Base-by-base conservation (phyloP, 2,888 invertebrate genomes). In the Epiblema foenella region DNA sequence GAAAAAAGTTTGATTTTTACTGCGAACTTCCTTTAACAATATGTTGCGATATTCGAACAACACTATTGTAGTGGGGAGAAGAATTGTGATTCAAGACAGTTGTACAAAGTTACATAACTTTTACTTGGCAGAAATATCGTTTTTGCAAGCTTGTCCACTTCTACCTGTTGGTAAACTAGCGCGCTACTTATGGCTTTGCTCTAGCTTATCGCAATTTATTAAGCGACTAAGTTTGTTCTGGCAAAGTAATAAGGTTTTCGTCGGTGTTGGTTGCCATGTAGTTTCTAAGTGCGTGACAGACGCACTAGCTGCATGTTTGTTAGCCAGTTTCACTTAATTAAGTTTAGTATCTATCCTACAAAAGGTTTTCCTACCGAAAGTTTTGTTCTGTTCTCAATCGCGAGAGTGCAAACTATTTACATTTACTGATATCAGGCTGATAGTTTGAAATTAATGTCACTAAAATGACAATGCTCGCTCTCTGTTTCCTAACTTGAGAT, bases 261-360 rank as follows among this genome's bases (percentile, higher is more conserved):
- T 76, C 72, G 75, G 75, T 77, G 78, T 77, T 74, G 76, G 76
- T 74, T 75, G 69, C 64, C 64, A 68, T 72, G 72, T 79, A 81
- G 84, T 85, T 87, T 86, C 86, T 88, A 89, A 88, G 89, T 24
- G 24, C 24, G n/a, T n/a, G n/a, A n/a, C n/a, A n/a, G n/a, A n/a
- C n/a, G n/a, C n/a, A n/a, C n/a, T n/a, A n/a, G n/a, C n/a, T n/a
- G n/a, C n/a, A n/a, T n/a, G n/a, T n/a, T n/a, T n/a, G n/a, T n/a
- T n/a, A n/a, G n/a, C n/a, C n/a, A n/a, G n/a, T n/a, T n/a, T n/a
- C n/a, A n/a, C n/a, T n/a, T n/a, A n/a, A n/a, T n/a, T n/a, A n/a
- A n/a, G n/a, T n/a, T n/a, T n/a, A n/a, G n/a, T n/a, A n/a, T n/a
- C n/a, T n/a, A n/a, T n/a, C n/a, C n/a, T n/a, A n/a, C n/a, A n/a